A percentile compares a stretch with the other conserved stretches of the same genome.
These are phyloP conservation scores for Drosophila kohkoa DNA, from an alignment of 1,140 invertebrate species.

Conservation along the genomic window DNA sequence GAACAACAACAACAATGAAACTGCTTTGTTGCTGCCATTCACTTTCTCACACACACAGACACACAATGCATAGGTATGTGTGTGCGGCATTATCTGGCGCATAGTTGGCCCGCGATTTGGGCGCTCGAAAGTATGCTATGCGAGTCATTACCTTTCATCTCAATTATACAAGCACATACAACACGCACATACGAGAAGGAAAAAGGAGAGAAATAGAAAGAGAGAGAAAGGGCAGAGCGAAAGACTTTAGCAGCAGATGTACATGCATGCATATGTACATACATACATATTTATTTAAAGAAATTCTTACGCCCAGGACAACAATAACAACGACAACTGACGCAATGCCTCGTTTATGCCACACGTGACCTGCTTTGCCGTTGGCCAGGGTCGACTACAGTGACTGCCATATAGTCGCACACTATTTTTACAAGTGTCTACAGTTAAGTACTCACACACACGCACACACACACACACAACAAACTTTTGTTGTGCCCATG, in stretches of 20 bases:
- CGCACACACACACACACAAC: conserved; percentile 22
- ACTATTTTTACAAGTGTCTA: conserved; percentile 82
- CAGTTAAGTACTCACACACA: conserved; percentile 70
- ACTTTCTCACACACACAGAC: conserved; percentile 50
- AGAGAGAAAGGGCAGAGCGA: background rate
- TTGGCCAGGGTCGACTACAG: conserved; percentile 76
- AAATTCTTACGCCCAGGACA: conserved; percentile 70
- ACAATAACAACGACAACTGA: conserved; percentile 62
- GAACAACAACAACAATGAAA: conserved; percentile 44
- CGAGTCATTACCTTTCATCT: conserved; percentile 80
- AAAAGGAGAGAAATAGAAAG: background rate
- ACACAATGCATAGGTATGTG: conserved; percentile 14
- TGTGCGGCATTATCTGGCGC: conserved; percentile 69
- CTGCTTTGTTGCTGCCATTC: conserved; percentile 64
- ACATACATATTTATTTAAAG: conserved; percentile 75
- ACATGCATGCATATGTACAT: conserved; percentile 32
- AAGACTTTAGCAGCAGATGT: conserved; percentile 20
- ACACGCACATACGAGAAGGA: conserved; percentile 15
- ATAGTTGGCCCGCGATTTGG: conserved; percentile 77
- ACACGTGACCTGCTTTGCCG: conserved; percentile 82
- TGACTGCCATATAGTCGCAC: conserved; percentile 75
- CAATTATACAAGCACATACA: conserved; percentile 68
- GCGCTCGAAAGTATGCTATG: conserved; percentile 74
- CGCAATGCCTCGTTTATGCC: conserved; percentile 79
- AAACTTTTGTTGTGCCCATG: conserved; percentile 56